These are phyloP conservation scores for Podarcis raffonei DNA, from an alignment of 2,113 vertebrate species.

Conservation along the genomic window DNA sequence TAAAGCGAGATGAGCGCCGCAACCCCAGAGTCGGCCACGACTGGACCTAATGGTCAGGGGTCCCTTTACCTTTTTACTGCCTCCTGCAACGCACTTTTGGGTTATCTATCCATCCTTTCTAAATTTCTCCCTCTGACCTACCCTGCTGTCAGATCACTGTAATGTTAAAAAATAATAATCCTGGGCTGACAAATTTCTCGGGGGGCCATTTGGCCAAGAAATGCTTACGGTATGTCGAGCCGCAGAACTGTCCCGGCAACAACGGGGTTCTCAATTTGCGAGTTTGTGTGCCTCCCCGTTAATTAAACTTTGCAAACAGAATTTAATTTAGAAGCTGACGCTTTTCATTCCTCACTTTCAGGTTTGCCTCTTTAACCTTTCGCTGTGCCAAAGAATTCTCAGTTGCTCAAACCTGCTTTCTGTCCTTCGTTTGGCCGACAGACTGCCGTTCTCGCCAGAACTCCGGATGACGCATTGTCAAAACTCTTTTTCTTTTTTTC, in stretches of 20 bases:
- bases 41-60: too few relatives aligned
- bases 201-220: background rate
- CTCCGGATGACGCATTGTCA: conserved; percentile 68
- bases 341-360: background rate
- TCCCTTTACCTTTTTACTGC: too few relatives aligned
- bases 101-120: too few relatives aligned
- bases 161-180: background rate
- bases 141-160: background rate
- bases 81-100: too few relatives aligned
- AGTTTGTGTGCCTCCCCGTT: background rate
- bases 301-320: conserved; percentile 44
- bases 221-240: background rate
- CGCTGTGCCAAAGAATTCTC: conserved; percentile 67
- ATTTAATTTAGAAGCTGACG: conserved; percentile 21
- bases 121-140: background rate
- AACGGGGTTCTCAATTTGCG: background rate
- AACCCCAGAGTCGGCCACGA: too few relatives aligned
- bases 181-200: background rate
- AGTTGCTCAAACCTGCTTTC: conserved; percentile 56
- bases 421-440: conserved; percentile 49
- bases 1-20: too few relatives aligned
- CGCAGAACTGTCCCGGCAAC: background rate
- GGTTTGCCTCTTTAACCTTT: conserved; percentile 57
- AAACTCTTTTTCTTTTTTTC: conserved; percentile 36
- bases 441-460: conserved; percentile 63